Base-by-base conservation (phyloP, 1,140 invertebrate species). In the Forficula auricularia region DNA sequence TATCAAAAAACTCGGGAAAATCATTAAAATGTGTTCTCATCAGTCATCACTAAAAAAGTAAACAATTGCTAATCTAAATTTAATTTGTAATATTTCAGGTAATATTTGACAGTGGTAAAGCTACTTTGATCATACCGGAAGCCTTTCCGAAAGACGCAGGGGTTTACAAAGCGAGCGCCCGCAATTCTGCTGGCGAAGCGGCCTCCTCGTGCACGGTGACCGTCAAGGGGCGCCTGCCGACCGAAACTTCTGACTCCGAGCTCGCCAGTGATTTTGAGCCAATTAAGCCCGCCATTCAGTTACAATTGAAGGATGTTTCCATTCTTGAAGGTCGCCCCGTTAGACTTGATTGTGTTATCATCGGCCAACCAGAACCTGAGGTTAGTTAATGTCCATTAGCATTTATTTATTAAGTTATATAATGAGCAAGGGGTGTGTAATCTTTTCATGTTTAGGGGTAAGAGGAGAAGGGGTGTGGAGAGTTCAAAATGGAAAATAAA, bases 301-400 rank as follows among this genome's bases (percentile, higher is more conserved):
- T 82, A 42, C 68, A 71, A 2, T 62, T 90, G 7, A 73, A 73
- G 54, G 73, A 85, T 59, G 57, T 71, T 6, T 66, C 65, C 13
- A 71, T 77, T n/a, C 66, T 65, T 20, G 82, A 86, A 59, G 82
- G 82, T 7, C 70, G 70, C 6, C 68, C 68, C 16, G 73, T 78
- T 3, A 64, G 74, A 34, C 59, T 90, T 40, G 82, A 84, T 51
- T 86, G 82, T 55, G 66, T 86, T 34, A 86, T 90, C 51, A 68
- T 82, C 39, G 84, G 82, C 1, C 76, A 83, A 54, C 85, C 85
- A 1, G 81, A 84, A 59, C 85, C 84, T 0, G 82, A 84, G 64
- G 81, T 76, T 54, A 54, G 44, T 43, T 38, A 31, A 35, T 13
- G n/a, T n/a, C n/a, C n/a, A n/a, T n/a, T n/a, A n/a, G n/a, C n/a